Evolutionary conservation across 1,140 invertebrate genomes (phyloP), one percentile per base, ranked within the genome.

Genomic region (Drosophila navojoa): DNA sequence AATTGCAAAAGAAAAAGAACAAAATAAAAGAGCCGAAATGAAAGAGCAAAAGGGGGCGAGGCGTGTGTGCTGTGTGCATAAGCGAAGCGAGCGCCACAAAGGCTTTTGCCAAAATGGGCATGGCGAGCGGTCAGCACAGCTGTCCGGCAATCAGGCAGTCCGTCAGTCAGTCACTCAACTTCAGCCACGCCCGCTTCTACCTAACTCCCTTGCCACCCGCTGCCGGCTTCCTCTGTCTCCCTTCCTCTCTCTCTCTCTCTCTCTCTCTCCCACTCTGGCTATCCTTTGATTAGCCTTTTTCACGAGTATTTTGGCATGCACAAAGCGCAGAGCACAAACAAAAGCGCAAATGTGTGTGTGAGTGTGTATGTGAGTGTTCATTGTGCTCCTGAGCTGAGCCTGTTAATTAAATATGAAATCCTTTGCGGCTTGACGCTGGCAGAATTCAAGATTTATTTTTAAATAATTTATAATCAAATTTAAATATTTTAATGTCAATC

Each of bases 71-170:
- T 19, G 63, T 62, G 64, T 27, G 32, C 69, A 80, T 15, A 27
- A 80, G 71, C 49, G 53, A 80, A 79, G 69, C 59, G 75, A 76
- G 64, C 53, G 35, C 62, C 67, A 76, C 76, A 77, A 79, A 84
- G 74, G 71, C 76, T 75, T 74, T 74, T 35, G 73, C 81, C 74
- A 80, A 84, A 85, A 29, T 85, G 81, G 81, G 81, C 77, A 86
- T 86, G 11, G 40, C 5, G 40, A 44, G 40, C 40, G 40, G 78
- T 79, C 78, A 81, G 77, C 77, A 42, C 49, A 32, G 32, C 32
- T 32, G 32, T 32, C 32, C 32, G 9, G 6, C 32, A 32, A 49
- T 64, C 35, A 29, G 49, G 45, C 58, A 5, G 58, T 59, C 64
- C 10, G 49, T 55, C 64, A 35, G 50, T 72, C 73, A 60, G 25